These are phyloP conservation scores for Piezodorus guildinii DNA, from an alignment of 1,140 invertebrate species.

Conservation along the genomic window DNA sequence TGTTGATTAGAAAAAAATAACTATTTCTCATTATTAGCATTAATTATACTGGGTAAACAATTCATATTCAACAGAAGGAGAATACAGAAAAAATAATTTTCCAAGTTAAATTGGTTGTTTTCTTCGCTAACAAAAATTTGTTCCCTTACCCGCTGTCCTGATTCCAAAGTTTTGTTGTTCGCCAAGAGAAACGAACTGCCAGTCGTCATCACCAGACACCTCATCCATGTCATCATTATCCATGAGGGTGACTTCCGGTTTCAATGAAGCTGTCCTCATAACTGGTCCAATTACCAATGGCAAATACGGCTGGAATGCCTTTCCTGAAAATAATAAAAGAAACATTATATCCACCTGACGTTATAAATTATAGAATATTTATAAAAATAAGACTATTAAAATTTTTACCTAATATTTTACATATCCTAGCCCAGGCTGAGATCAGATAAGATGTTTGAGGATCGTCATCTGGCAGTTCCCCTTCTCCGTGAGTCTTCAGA, in stretches of 20 bases:
- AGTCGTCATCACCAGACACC: conserved; percentile 84
- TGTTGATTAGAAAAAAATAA: too few species aligned
- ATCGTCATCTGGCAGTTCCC: conserved; percentile 82
- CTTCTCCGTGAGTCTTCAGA: conserved; percentile 73
- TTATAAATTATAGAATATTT: too few species aligned
- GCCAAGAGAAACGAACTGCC: conserved; percentile 95
- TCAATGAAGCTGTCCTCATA: conserved; percentile 86
- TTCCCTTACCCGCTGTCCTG: conserved; percentile 73
- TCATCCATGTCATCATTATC: conserved; percentile 84
- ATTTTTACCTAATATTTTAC: conserved; percentile 77
- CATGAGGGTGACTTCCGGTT: conserved; percentile 92
- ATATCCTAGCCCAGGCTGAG: conserved; percentile 96
- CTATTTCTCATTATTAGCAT: too few species aligned
- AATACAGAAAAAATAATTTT: too few species aligned
- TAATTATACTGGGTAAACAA: too few species aligned
- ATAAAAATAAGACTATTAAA: neutral
- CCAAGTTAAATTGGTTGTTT: too few species aligned
- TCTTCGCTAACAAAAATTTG: too few species aligned
- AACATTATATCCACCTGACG: too few species aligned
- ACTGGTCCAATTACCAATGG: conserved; percentile 97
- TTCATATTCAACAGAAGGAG: too few species aligned
- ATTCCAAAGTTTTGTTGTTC: conserved; percentile 93
- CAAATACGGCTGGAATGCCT: conserved; percentile 92
- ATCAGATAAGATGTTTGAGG: conserved; percentile 97
- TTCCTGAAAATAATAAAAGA: conserved; percentile 42